These are phyloP conservation scores for Platyscapa corneri DNA, from an alignment of 1,140 invertebrate species.

Conservation along the genomic window DNA sequence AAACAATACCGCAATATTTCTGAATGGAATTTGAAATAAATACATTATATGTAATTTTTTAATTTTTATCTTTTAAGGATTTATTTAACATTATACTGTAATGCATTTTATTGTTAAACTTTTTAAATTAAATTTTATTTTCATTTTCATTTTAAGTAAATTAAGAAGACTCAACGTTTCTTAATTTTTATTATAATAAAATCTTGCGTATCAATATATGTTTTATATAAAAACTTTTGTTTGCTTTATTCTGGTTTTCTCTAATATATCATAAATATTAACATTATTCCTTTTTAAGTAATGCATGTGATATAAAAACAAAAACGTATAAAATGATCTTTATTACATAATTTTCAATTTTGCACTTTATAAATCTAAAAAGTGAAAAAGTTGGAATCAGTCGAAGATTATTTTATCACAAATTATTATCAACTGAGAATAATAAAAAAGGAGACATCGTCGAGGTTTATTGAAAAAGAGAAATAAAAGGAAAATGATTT, in stretches of 20 bases:
- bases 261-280: neutral
- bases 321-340: no score
- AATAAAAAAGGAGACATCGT: neutral
- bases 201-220: neutral
- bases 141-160: neutral
- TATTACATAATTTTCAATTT: neutral
- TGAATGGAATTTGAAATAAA: neutral
- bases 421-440: neutral
- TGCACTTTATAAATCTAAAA: neutral
- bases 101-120: no score
- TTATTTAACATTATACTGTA: neutral
- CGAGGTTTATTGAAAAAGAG: neutral
- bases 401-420: neutral
- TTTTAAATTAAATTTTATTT: neutral
- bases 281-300: neutral
- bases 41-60: neutral
- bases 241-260: no score
- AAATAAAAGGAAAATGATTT: neutral
- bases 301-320: no score
- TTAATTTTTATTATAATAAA: neutral
- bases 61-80: neutral
- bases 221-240: neutral
- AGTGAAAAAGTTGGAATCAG: neutral
- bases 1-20: neutral
- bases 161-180: neutral